Percentiles rank a stretch among this genome's conserved stretches.
phyloP scores from a whole-genome alignment of 1,140 invertebrate species.

The Drosophila parvula region DNA sequence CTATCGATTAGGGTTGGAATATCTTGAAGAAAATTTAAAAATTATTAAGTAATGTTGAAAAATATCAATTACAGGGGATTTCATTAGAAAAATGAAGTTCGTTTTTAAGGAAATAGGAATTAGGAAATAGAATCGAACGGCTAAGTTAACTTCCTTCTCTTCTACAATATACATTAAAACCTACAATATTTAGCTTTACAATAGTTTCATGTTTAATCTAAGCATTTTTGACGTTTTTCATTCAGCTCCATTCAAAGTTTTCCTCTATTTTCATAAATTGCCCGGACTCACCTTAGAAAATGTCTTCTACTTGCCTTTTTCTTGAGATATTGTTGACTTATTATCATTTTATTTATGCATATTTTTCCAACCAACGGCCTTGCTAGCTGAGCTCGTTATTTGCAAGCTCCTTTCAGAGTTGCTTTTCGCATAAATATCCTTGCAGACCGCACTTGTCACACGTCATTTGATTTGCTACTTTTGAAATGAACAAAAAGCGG shows the following conservation, averaged over 20 bases:
- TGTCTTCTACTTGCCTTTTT: neutral
- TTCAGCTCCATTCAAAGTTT: neutral
- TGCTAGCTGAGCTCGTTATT: constrained; percentile 28
- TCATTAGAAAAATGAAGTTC: rapidly evolving
- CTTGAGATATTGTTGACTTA: constrained; percentile 18
- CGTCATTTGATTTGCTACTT: constrained; percentile 77
- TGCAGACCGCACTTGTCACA: constrained; percentile 68
- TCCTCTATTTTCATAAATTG: neutral
- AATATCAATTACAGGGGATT: neutral
- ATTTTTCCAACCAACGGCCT: constrained; percentile 19
- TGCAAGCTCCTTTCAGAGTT: constrained; percentile 17
- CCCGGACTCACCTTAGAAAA: neutral
- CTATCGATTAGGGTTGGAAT: neutral
- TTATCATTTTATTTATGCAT: constrained; percentile 43
- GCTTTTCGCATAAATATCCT: constrained; percentile 60
- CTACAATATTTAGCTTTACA: too few species aligned
- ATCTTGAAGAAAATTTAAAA: neutral
- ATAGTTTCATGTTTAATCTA: neutral
- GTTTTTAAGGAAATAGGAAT: too few species aligned
- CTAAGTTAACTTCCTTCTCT: too few species aligned
- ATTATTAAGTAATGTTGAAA: neutral
- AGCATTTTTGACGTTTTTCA: neutral
- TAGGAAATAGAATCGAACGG: too few species aligned
- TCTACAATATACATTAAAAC: too few species aligned
- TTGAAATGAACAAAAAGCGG: constrained; percentile 55